phyloP scores from a whole-genome alignment of 2,888 invertebrate genomes.

The Eremobia ochroleuca region DNA sequence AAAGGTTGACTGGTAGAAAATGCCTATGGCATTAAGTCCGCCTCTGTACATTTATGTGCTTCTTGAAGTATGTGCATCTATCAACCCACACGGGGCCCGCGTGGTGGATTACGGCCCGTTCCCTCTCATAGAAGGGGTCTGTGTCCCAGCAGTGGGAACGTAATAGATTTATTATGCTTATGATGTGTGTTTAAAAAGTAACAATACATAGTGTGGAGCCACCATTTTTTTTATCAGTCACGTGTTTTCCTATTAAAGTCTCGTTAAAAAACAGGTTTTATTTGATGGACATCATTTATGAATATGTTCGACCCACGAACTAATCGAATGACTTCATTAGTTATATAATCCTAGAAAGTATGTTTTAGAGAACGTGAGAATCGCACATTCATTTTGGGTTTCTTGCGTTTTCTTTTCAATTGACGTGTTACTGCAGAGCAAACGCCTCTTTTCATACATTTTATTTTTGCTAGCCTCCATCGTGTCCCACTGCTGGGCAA shows the following conservation, averaged over 20 bases:
- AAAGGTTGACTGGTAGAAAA: too few relatives aligned
- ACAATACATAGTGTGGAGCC: neutral
- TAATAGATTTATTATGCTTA: too few relatives aligned
- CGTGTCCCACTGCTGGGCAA: neutral
- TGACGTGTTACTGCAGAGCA: neutral
- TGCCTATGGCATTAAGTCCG: too few relatives aligned
- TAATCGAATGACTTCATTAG: neutral
- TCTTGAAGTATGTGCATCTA: too few relatives aligned
- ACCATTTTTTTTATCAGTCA: neutral
- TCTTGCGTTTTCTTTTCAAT: neutral
- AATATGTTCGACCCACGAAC: conserved; percentile 4
- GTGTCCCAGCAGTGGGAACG: too few relatives aligned
- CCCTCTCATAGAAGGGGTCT: too few relatives aligned
- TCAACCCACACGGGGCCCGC: too few relatives aligned
- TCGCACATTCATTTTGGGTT: neutral
- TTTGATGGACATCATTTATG: neutral
- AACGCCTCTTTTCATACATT: too few relatives aligned
- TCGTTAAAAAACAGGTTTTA: conserved; percentile 20
- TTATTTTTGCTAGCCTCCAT: neutral
- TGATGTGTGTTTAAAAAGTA: too few relatives aligned
- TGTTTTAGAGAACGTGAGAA: neutral
- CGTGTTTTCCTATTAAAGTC: neutral
- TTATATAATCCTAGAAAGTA: neutral
- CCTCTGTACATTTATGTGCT: too few relatives aligned
- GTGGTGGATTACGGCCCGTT: too few relatives aligned